A percentile compares a stretch with the other conserved stretches of the same genome.
Conservation (phyloP, 1,140 invertebrate genomes). For the Drosophila pachea region DNA sequence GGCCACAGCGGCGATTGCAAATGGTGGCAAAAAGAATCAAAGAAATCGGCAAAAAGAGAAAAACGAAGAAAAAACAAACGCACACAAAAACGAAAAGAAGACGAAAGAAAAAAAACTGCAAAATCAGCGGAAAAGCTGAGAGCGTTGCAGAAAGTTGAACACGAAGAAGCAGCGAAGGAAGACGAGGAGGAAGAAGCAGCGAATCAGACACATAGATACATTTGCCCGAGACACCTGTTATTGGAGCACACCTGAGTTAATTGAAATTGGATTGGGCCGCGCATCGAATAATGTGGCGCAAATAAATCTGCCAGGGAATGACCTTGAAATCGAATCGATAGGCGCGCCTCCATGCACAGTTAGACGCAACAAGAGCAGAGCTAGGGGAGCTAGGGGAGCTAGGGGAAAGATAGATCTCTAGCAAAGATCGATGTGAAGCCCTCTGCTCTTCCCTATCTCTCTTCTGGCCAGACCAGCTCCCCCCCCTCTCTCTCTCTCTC, state of each 20-base stretch:
- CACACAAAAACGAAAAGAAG: not conserved
- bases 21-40: not conserved
- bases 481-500: too few species aligned
- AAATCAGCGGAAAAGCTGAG: constrained; percentile 41
- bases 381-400: too few species aligned
- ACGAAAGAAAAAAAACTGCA: constrained; percentile 32
- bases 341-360: too few species aligned
- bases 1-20: constrained; percentile 5
- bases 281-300: too few species aligned
- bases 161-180: constrained; percentile 20
- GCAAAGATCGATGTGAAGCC: too few species aligned
- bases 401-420: too few species aligned
- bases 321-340: too few species aligned
- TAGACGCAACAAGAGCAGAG: too few species aligned
- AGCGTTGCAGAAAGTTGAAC: constrained; percentile 10
- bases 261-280: not conserved
- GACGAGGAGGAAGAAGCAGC: not conserved
- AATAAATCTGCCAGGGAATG: too few species aligned
- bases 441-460: too few species aligned
- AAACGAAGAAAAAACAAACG: not conserved
- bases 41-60: constrained; percentile 9
- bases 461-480: too few species aligned
- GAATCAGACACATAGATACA: constrained; percentile 10
- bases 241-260: not conserved
- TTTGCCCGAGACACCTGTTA: constrained; percentile 2